These are phyloP conservation scores for Chrysina gloriosa DNA, from an alignment of 2,888 invertebrate species.

Conservation along the genomic window DNA sequence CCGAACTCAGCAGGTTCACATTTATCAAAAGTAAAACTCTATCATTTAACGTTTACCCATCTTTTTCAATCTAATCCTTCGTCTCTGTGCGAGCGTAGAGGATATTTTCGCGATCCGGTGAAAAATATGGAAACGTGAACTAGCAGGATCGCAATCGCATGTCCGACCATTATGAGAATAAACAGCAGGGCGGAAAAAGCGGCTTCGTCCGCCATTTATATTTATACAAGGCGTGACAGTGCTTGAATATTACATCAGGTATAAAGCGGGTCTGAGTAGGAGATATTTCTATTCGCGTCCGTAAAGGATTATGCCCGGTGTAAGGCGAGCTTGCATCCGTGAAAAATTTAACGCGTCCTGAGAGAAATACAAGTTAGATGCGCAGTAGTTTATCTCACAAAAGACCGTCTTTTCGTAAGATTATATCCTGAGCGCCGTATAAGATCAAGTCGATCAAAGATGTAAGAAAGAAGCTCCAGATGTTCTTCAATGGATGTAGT, in stretches of 20 bases:
- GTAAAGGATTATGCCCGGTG: slow-evolving; percentile 8
- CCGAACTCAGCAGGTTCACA: too few species aligned
- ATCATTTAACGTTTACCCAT: neutral
- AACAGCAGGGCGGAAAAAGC: neutral
- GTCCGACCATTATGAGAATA: slow-evolving; percentile 5
- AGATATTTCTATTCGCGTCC: slow-evolving; percentile 3
- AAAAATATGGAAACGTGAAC: neutral
- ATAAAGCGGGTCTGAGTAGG: neutral
- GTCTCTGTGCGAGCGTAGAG: neutral
- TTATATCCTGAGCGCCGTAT: too few species aligned
- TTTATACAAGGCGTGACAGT: slow-evolving; percentile 21
- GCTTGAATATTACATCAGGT: slow-evolving; percentile 30
- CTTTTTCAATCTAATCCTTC: neutral
- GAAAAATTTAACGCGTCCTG: slow-evolving; percentile 15
- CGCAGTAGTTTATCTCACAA: neutral
- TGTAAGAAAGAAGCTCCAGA: too few species aligned
- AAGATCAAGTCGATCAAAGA: too few species aligned
- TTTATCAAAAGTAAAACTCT: neutral
- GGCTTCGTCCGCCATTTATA: slow-evolving; percentile 6
- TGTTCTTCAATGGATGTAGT: too few species aligned
- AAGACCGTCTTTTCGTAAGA: too few species aligned
- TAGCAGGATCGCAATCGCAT: neutral
- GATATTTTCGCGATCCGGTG: neutral
- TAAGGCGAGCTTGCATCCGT: neutral
- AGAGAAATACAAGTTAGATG: neutral